Base-by-base conservation (phyloP, 2,888 invertebrate genomes). In the Caenorhabditis afra region DNA sequence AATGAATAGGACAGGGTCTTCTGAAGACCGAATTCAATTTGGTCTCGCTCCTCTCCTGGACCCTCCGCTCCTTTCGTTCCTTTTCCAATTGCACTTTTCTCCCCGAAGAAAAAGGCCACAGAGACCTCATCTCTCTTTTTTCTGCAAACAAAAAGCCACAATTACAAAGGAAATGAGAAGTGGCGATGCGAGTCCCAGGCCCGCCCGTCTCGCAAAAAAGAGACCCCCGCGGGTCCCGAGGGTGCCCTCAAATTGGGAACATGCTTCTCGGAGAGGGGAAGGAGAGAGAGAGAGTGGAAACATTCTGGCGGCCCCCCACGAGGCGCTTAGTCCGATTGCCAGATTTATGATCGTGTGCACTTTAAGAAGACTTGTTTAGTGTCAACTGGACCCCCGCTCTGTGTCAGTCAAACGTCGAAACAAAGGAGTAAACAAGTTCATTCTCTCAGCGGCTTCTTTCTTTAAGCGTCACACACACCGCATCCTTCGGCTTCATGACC, bases 371-470 rank as follows among this genome's bases (percentile, higher is more conserved):
- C 68, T 66, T 66, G 50, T 50, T 50, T 62, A 39, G 45, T 14
- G 2, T n/a, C n/a, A n/a, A n/a, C n/a, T n/a, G n/a, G n/a, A n/a
- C n/a, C 7, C 29, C 29, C 4, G 29, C 29, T 29, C 7, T 29
- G 3, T 29, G 29, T 29, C 41, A n/a, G n/a, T 11, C 11, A 11
- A 41, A 3, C 3, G 4, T 41, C 14, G 41, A 41, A 14, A 41
- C 12, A 41, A 11, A 11, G 41, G 14, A 29, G 29, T 29, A 29
- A 29, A 29, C 29, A 41, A 41, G 41, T 41, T 41, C 14, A 41
- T 41, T 41, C 41, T 11, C 11, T 8, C 37, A 37, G 11, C 5
- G 11, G 11, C 98, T 94, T 91, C 95, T 95, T 91, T 99, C 98
- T n/a, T 93, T 29, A 3, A 29, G 7, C 29, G 29, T 47, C 47